Conservation (phyloP, 2,797 vertebrate species). For the Vespertilio murinus region DNA sequence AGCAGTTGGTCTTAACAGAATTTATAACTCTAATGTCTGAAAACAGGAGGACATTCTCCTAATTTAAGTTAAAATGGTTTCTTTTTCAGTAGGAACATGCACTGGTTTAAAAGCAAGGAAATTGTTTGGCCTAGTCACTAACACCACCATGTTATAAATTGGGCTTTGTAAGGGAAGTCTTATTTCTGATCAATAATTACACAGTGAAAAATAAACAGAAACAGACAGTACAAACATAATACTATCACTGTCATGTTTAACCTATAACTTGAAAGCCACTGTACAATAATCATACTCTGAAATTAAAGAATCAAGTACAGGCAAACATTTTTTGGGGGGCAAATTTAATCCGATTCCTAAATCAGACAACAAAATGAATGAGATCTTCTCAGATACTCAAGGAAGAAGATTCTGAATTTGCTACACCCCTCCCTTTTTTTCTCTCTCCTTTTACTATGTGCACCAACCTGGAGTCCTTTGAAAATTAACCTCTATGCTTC, state of each 20-base stretch:
- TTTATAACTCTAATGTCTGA: slow-evolving; percentile 51
- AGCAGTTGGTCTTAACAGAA: slow-evolving; percentile 27
- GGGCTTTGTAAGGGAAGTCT: neutral
- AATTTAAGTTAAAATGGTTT: slow-evolving; percentile 54
- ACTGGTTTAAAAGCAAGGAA: slow-evolving; percentile 49
- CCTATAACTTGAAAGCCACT: neutral
- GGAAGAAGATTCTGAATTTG: neutral
- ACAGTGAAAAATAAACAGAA: slow-evolving; percentile 36
- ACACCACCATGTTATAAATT: neutral
- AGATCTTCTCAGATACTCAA: neutral
- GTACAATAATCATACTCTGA: neutral
- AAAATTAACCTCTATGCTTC: neutral
- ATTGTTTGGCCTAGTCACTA: slow-evolving; percentile 1
- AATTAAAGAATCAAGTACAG: neutral
- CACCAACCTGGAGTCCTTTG: neutral
- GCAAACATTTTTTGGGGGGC: neutral
- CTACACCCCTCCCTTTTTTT: neutral
- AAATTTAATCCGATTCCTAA: slow-evolving; percentile 10
- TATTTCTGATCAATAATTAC: slow-evolving; percentile 34
- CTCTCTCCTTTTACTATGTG: too few species aligned
- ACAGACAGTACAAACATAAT: neutral
- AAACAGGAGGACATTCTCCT: slow-evolving; percentile 40
- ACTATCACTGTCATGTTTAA: neutral
- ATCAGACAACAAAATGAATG: neutral
- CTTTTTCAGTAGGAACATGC: slow-evolving; percentile 1